Percentiles rank a stretch among this genome's conserved stretches.
phyloP scores from a whole-genome alignment of 2,797 vertebrate genomes.

The Hemibagrus guttatus region DNA sequence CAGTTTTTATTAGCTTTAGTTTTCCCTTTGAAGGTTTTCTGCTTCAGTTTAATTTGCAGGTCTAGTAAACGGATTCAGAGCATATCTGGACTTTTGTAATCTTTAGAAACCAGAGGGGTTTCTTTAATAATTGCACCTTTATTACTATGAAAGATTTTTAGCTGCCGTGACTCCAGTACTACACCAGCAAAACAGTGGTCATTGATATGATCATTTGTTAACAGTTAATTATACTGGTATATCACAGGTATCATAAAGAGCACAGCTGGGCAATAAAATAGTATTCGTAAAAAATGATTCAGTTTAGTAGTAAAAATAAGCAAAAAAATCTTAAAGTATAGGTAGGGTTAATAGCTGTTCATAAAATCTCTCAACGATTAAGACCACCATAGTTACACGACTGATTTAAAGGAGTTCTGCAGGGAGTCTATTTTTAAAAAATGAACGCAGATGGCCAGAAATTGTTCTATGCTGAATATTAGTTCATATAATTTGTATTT shows the following conservation, averaged over 20 bases:
- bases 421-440: too few relatives aligned
- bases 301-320: neutral
- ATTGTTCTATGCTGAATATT: too few relatives aligned
- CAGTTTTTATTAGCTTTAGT: conserved; percentile 9
- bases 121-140: neutral
- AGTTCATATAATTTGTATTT: neutral
- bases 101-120: neutral
- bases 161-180: neutral
- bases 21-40: neutral
- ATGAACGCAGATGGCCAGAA: neutral
- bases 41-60: neutral
- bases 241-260: neutral
- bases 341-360: neutral
- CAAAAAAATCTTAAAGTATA: neutral
- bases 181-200: neutral
- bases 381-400: neutral
- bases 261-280: neutral
- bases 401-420: neutral
- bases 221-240: neutral
- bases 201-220: neutral
- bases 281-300: neutral
- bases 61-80: neutral
- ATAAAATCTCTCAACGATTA: neutral
- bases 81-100: neutral
- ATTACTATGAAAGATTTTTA: neutral